Evolutionary conservation across 2,888 invertebrate genomes (phyloP), one percentile per base, ranked within the genome.

Genomic region (Mimachlamys varia): DNA sequence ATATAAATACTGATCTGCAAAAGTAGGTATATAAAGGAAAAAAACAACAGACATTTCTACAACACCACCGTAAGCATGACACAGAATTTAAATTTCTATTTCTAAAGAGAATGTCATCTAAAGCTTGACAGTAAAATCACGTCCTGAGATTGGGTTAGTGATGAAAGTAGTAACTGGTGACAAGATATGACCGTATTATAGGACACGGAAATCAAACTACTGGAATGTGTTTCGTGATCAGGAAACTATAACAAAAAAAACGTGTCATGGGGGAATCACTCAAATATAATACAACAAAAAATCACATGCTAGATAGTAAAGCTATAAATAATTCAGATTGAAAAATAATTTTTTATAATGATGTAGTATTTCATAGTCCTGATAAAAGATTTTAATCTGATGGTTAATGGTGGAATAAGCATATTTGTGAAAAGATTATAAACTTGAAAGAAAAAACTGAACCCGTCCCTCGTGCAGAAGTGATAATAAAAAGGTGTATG

Each of bases 181-280:
- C 1, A 53, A 53, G 19, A 10, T 53, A 53, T 53, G 44, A 44
- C 44, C 44, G 7, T 44, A 44, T 44, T 44, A n/a, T n/a, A 13
- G 53, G 58, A 76, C 27, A 76, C 10, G 33, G 22, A 76, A 33
- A 7, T 76, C 12, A 76, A 27, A 33, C 33, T 76, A 15, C 33
- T 76, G 76, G 76, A 76, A 76, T 76, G 76, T 76, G 76, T 76
- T 76, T 22, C 27, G 76, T 33, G 76, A 76, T 76, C 27, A 33
- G 27, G 76, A 76, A 22, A 76, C 33, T 76, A 76, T 10, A 58
- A 58, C 76, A 27, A 13, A 33, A 53, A 76, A 19, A 12, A 76
- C 15, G 33, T 76, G 76, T 76, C 22, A 76, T 76, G 27, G 33
- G 33, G 76, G 33, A 22, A 76, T 76, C 22, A 58, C n/a, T 22